Conservation (phyloP, 2,797 vertebrate genomes). For the Falco cherrug region DNA sequence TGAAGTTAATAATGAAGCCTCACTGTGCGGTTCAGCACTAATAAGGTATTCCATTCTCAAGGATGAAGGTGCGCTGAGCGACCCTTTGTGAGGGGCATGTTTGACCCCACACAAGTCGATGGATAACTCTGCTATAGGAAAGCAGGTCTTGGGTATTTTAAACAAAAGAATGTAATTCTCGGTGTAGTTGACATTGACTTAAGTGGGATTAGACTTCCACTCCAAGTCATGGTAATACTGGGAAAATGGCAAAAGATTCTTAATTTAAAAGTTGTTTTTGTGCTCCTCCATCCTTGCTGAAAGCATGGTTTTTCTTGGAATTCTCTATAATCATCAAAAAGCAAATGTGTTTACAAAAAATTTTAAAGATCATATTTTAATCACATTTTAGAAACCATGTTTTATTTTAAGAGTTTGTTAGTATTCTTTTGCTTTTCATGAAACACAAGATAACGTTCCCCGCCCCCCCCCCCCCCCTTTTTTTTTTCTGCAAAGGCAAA, state of each 20-base stretch:
- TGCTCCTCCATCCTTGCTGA: not conserved
- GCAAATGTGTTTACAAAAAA: not conserved
- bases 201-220: not conserved
- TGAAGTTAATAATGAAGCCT: not conserved
- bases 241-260: not conserved
- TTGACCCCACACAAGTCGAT: rapidly evolving
- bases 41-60: not conserved
- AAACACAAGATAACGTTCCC: rapidly evolving
- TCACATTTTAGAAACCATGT: not conserved
- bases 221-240: not conserved
- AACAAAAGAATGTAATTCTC: not conserved
- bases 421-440: not conserved
- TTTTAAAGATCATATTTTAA: not conserved
- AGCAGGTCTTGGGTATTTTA: not conserved
- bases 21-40: not conserved
- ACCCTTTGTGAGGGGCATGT: not conserved
- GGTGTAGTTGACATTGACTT: not conserved
- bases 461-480: rapidly evolving
- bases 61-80: not conserved
- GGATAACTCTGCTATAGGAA: not conserved
- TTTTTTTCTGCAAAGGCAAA: not conserved
- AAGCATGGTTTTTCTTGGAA: not conserved
- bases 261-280: not conserved
- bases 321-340: not conserved
- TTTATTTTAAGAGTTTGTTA: not conserved